phyloP scores from a whole-genome alignment of 2,888 invertebrate genomes.

The Brachylomia viminalis region DNA sequence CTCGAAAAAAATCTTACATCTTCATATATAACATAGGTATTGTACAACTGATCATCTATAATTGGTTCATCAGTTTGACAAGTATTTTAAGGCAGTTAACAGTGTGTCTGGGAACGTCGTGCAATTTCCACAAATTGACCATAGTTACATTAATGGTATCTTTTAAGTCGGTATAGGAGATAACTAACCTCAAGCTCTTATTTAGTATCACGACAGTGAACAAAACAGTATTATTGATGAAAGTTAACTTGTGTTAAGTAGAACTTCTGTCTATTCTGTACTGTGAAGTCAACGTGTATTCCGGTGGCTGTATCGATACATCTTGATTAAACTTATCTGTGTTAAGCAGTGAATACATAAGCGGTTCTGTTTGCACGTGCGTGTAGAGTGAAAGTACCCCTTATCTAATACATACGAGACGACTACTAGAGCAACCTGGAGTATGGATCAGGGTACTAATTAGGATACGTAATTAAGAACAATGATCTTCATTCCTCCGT shows the following conservation, averaged over 20 bases:
- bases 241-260: background rate
- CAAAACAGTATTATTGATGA: no score
- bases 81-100: background rate
- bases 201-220: no score
- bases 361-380: constrained; percentile 29
- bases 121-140: background rate
- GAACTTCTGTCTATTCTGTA: background rate
- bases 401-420: constrained; percentile 27
- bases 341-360: constrained; percentile 55
- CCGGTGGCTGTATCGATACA: constrained; percentile 53
- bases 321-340: constrained; percentile 62
- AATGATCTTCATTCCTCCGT: background rate
- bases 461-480: constrained; percentile 1
- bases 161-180: background rate
- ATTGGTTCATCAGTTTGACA: background rate
- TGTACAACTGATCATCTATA: background rate
- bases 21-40: background rate
- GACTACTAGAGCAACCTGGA: constrained; percentile 4
- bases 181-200: no score
- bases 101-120: background rate
- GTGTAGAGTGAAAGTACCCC: constrained; percentile 28
- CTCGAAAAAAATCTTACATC: background rate
- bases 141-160: background rate
- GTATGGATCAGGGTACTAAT: constrained; percentile 17
- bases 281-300: constrained; percentile 32